Conservation (phyloP, 2,797 vertebrate genomes). For the Gadopsis marmoratus region DNA sequence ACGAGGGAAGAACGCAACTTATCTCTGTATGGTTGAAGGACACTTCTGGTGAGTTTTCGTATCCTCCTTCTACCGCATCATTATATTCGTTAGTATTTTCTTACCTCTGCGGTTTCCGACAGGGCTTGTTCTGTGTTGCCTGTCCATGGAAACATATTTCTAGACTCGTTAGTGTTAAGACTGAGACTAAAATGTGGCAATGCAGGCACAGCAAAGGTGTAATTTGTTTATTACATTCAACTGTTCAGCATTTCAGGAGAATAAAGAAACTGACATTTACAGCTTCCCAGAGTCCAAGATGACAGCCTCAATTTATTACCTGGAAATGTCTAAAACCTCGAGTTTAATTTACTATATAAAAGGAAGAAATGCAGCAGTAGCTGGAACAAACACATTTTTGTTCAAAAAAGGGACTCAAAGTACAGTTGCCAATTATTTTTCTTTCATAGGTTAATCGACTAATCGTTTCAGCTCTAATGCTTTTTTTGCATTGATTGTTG, state of each 20-base stretch:
- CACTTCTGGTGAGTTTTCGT: slow-evolving; percentile 1
- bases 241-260: too few species aligned
- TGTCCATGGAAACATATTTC: background rate
- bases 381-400: background rate
- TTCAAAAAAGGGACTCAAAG: background rate
- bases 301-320: background rate
- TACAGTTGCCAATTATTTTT: background rate
- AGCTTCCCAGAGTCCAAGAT: background rate
- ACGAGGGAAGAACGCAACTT: background rate
- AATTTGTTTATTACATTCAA: background rate
- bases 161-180: background rate
- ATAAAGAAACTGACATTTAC: too few species aligned
- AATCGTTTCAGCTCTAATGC: background rate
- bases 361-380: background rate
- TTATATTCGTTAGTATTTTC: background rate
- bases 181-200: background rate
- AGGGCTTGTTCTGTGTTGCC: background rate
- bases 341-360: background rate
- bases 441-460: background rate
- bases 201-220: background rate
- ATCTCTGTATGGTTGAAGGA: fast-evolving
- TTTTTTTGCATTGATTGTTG: background rate
- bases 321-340: background rate
- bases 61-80: background rate
- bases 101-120: background rate